phyloP scores from a whole-genome alignment of 2,113 vertebrate species.

The Gallinago undulata region DNA sequence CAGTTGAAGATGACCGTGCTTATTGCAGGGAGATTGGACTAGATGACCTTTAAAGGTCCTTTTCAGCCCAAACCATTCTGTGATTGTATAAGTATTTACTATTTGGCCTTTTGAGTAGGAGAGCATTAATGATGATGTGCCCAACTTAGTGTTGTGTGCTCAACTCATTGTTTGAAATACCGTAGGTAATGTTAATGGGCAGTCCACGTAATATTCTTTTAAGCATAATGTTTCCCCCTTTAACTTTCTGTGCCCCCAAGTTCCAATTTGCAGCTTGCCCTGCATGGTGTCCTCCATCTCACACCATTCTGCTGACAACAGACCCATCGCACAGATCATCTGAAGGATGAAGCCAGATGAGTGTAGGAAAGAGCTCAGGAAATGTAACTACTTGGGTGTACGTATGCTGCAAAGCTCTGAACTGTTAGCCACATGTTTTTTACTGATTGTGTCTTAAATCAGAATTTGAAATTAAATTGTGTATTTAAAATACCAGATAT shows the following conservation, averaged over 20 bases:
- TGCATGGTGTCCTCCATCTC: background rate
- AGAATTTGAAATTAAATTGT: background rate
- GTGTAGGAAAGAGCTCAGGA: background rate
- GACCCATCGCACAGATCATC: background rate
- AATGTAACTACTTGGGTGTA: background rate
- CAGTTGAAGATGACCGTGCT: background rate
- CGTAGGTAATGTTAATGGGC: background rate
- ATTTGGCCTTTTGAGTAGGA: background rate
- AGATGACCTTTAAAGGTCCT: background rate
- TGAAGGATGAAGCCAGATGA: background rate
- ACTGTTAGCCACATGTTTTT: background rate
- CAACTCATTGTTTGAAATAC: background rate
- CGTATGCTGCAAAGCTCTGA: background rate
- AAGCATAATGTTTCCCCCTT: background rate
- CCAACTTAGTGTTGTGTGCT: background rate
- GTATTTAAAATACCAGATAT: background rate
- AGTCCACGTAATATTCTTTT: background rate
- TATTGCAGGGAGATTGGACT: background rate
- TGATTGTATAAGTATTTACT: background rate
- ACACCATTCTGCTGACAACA: background rate
- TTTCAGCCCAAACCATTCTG: background rate
- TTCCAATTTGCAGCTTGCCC: background rate
- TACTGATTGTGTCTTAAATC: background rate
- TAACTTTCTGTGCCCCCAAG: background rate
- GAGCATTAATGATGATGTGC: background rate